Evolutionary conservation across 2,113 vertebrate genomes (phyloP).

Genomic region (Tragulus kanchil): DNA sequence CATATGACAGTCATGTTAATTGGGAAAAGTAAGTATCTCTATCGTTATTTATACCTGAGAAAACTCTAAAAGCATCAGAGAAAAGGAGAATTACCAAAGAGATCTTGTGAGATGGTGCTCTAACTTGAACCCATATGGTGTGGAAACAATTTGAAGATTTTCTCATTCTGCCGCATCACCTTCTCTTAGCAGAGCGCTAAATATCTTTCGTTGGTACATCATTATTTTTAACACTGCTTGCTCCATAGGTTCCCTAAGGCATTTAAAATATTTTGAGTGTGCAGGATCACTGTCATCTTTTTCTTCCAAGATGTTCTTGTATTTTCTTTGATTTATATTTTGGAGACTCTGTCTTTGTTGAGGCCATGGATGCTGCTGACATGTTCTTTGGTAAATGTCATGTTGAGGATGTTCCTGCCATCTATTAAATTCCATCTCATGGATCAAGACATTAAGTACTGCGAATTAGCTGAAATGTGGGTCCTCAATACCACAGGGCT

Average conservation of each 20-base stretch:
- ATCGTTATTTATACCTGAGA: background rate
- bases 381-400: conserved; percentile 50
- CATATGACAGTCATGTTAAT: background rate
- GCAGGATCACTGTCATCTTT: background rate
- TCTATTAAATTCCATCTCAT: conserved; percentile 18
- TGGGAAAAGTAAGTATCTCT: background rate
- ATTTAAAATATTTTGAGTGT: conserved; percentile 3
- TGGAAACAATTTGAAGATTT: background rate
- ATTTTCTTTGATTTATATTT: conserved; percentile 65
- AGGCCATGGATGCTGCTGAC: background rate
- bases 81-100: background rate
- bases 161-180: background rate
- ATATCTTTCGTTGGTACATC: background rate
- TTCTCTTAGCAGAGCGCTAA: background rate
- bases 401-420: background rate
- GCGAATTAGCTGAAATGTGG: conserved; percentile 13
- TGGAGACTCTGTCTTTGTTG: conserved; percentile 11
- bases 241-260: background rate
- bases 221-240: background rate
- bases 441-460: conserved; percentile 1
- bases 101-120: background rate
- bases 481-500: background rate
- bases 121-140: background rate
- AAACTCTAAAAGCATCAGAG: fast-evolving
- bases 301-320: background rate